Conservation (phyloP, 2,888 invertebrate species). For the Drosophila pseudotakahashii region DNA sequence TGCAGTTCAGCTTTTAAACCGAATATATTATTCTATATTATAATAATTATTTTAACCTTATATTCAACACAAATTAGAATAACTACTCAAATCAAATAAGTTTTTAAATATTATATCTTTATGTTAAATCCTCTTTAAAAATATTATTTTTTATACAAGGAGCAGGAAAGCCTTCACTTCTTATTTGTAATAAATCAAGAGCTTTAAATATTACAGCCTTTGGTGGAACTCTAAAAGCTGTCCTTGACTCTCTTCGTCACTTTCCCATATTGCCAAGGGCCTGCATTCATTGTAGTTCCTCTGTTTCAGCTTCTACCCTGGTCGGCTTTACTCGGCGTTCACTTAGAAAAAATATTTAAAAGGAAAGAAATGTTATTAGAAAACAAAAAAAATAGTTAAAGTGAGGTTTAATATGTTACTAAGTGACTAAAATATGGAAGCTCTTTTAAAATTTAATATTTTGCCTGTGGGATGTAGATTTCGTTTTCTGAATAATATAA, state of each 20-base stretch:
- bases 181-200: not conserved
- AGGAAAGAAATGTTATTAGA: not conserved
- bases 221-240: constrained; percentile 4
- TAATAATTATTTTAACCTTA: not conserved
- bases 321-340: not conserved
- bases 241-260: constrained; percentile 7
- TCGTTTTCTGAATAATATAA: no score
- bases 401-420: no score
- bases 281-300: constrained; percentile 9
- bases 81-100: no score
- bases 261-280: constrained; percentile 3
- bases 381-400: not conserved
- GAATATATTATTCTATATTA: not conserved
- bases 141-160: no score
- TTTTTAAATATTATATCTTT: no score
- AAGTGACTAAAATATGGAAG: no score
- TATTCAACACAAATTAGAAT: no score
- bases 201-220: not conserved
- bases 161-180: not conserved
- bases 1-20: not conserved
- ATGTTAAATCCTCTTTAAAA: no score
- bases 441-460: no score
- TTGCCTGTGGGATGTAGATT: no score
- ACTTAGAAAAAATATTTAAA: not conserved
- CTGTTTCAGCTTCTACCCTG: constrained; percentile 4